Evolutionary conservation across 2,888 invertebrate species (phyloP).

Genomic region (Netelia melanura): DNA sequence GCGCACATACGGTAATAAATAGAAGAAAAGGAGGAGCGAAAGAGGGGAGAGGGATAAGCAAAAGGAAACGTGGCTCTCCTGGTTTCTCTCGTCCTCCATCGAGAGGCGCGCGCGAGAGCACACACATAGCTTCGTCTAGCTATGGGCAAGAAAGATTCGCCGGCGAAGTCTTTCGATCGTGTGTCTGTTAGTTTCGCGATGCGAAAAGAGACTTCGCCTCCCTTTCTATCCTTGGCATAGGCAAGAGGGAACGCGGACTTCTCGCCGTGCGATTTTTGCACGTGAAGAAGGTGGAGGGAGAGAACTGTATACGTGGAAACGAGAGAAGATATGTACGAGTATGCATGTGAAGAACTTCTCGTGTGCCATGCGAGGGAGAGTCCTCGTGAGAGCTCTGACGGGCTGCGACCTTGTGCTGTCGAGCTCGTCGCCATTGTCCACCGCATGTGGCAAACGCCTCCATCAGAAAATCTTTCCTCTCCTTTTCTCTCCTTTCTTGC

Average conservation of each 20-base stretch:
- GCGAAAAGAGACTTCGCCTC: constrained; percentile 3
- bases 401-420: constrained; percentile 80
- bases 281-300: too few species aligned
- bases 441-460: constrained; percentile 76
- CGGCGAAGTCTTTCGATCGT: constrained; percentile 43
- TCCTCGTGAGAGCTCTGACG: constrained; percentile 53
- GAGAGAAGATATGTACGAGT: neutral
- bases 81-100: neutral
- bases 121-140: constrained; percentile 10
- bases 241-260: too few species aligned
- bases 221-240: neutral
- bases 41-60: constrained; percentile 44
- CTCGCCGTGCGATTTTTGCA: too few species aligned
- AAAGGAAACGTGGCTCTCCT: constrained; percentile 24
- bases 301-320: too few species aligned
- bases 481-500: constrained; percentile 49
- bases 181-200: constrained; percentile 43
- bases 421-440: constrained; percentile 80
- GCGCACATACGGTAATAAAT: constrained; percentile 43
- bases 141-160: constrained; percentile 39
- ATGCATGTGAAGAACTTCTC: constrained; percentile 28
- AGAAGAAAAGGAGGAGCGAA: constrained; percentile 48
- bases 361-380: constrained; percentile 37
- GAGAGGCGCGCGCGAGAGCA: neutral
- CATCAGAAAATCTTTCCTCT: constrained; percentile 73